A percentile compares a stretch with the other conserved stretches of the same genome.
Evolutionary conservation across 2,888 invertebrate genomes (phyloP).

Genomic region (Corbicula japonica): DNA sequence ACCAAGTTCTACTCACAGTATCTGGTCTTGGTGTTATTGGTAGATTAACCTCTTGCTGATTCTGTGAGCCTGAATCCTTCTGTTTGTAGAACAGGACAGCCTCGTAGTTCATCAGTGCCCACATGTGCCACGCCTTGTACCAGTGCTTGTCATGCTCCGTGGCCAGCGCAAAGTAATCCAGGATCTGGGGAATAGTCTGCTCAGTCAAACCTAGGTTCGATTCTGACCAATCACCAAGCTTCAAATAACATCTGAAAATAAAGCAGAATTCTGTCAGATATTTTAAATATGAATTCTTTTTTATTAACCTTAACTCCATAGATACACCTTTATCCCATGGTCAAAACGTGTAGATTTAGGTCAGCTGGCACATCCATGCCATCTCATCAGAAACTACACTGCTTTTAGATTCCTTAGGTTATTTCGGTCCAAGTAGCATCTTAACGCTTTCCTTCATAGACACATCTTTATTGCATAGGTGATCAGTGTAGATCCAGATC

Average conservation of each 20-base stretch:
- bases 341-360: too few species aligned
- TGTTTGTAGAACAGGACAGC: conserved; percentile 92
- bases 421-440: too few species aligned
- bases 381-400: too few species aligned
- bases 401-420: too few species aligned
- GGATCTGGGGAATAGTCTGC: conserved; percentile 90
- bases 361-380: too few species aligned
- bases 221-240: conserved; percentile 98
- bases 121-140: conserved; percentile 98
- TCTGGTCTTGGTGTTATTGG: conserved; percentile 74
- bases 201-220: conserved; percentile 93
- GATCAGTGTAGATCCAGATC: too few species aligned
- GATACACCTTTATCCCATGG: too few species aligned
- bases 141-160: conserved; percentile 94
- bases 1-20: conserved; percentile 70
- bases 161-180: conserved; percentile 92
- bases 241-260: conserved; percentile 95
- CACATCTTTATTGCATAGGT: too few species aligned
- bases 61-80: conserved; percentile 66
- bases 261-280: background rate
- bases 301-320: too few species aligned
- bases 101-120: conserved; percentile 99
- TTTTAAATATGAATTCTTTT: too few species aligned
- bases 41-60: conserved; percentile 58
- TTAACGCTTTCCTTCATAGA: too few species aligned